Evolutionary conservation across 2,113 vertebrate genomes (phyloP).

Genomic region (Cyanocitta stelleri): DNA sequence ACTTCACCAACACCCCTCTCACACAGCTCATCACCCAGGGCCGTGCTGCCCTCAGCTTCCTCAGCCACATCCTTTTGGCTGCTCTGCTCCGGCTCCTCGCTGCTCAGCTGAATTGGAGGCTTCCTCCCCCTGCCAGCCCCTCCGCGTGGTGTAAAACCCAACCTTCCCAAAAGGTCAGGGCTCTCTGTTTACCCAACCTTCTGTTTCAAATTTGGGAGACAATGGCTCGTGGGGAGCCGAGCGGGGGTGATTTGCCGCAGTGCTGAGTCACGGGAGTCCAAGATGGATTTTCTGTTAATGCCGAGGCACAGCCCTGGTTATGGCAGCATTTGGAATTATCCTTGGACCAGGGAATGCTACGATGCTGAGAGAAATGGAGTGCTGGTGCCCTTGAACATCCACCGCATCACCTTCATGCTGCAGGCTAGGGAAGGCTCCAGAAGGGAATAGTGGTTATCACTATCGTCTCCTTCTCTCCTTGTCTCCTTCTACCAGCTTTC

Average conservation of each 20-base stretch:
- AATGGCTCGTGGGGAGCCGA: conserved; percentile 37
- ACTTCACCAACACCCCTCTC: not conserved
- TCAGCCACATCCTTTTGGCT: conserved; percentile 52
- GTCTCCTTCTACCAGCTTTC: not conserved
- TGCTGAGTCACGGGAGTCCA: conserved; percentile 54
- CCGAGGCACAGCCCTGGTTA: not conserved
- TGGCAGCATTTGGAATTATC: not conserved
- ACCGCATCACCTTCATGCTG: accelerated
- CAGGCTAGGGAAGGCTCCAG: not conserved
- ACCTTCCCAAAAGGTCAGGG: conserved; percentile 55
- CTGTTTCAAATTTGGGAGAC: conserved; percentile 56
- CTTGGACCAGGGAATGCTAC: not conserved
- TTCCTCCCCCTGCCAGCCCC: conserved; percentile 33
- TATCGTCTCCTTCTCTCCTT: not conserved
- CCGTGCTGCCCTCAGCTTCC: not conserved
- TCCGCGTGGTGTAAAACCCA: conserved; percentile 4
- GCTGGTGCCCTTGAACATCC: not conserved
- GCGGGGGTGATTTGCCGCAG: not conserved
- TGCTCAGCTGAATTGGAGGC: conserved; percentile 36
- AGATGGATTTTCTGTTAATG: not conserved
- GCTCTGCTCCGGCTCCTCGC: not conserved
- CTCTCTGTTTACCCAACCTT: conserved; percentile 21
- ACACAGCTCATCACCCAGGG: not conserved
- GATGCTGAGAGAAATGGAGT: not conserved
- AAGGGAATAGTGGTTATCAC: not conserved